A percentile compares a stretch with the other conserved stretches of the same genome.
These are phyloP conservation scores for Ridgeia piscesae DNA, from an alignment of 1,140 invertebrate species.

Conservation along the genomic window DNA sequence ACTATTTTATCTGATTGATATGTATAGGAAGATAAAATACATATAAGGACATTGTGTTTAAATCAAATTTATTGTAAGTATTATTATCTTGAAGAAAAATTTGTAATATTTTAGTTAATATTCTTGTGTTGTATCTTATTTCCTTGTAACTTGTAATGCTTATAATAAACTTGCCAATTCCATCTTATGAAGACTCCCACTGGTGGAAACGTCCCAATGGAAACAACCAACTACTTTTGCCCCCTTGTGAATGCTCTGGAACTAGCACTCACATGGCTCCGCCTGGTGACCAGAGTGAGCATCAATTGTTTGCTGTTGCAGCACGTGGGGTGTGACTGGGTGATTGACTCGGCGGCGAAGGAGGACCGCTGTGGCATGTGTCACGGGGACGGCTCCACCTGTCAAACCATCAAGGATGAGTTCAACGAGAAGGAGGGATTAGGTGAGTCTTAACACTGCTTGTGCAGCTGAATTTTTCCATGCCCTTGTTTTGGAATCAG, in stretches of 20 bases:
- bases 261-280: not conserved
- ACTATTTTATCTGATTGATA: too few species aligned
- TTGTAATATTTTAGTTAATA: too few species aligned
- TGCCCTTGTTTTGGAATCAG: too few species aligned
- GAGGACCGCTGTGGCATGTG: conserved; percentile 86
- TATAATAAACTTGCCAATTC: not conserved
- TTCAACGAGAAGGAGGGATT: conserved; percentile 69
- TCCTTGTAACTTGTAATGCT: not conserved
- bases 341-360: conserved; percentile 76
- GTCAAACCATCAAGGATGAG: conserved; percentile 74
- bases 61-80: too few species aligned
- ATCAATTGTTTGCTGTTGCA: conserved; percentile 26
- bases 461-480: too few species aligned
- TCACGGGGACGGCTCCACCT: conserved; percentile 79
- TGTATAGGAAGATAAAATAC: too few species aligned
- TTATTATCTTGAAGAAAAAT: too few species aligned
- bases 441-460: conserved; percentile 42
- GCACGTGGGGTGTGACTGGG: conserved; percentile 83
- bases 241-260: not conserved
- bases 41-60: too few species aligned
- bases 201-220: not conserved
- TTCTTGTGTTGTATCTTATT: too few species aligned
- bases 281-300: not conserved
- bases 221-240: not conserved
- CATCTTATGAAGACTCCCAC: not conserved